Percentiles rank a stretch among this genome's conserved stretches.
Evolutionary conservation across 2,113 vertebrate species (phyloP).

Genomic region (Anolis carolinensis): DNA sequence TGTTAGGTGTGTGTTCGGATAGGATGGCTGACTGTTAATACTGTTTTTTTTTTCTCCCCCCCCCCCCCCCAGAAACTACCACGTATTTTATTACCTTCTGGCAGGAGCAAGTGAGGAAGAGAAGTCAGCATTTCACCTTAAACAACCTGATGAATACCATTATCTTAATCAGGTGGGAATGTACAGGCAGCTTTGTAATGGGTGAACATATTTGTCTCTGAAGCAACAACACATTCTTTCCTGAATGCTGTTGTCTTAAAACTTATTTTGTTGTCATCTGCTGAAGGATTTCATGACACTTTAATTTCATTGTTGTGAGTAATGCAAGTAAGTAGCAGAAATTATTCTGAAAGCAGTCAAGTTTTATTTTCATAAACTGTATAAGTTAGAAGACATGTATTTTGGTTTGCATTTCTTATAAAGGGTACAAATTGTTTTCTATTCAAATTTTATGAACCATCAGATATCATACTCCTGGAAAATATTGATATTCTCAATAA

Average conservation of each 20-base stretch:
- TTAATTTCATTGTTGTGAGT: neutral
- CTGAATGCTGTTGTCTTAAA: constrained; percentile 17
- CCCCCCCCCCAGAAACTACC: constrained; percentile 92
- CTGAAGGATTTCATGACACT: neutral
- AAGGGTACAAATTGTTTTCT: constrained; percentile 23
- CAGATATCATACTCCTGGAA: constrained; percentile 47
- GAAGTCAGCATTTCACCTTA: constrained; percentile 91
- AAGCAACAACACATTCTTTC: neutral
- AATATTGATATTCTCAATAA: neutral
- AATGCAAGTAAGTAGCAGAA: neutral
- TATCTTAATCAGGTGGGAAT: constrained; percentile 94
- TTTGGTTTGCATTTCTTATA: constrained; percentile 19
- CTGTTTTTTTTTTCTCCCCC: constrained; percentile 56
- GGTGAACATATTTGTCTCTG: constrained; percentile 26
- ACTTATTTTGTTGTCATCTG: neutral
- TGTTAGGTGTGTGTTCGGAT: neutral
- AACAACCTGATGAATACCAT: constrained; percentile 95
- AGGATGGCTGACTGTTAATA: constrained; percentile 11
- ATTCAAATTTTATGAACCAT: constrained; percentile 44
- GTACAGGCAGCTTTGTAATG: neutral
- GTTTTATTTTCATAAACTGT: constrained; percentile 8
- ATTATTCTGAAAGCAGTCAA: neutral
- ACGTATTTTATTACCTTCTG: constrained; percentile 99
- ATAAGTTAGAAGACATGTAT: constrained; percentile 20
- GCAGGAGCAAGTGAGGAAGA: constrained; percentile 96